phyloP scores from a whole-genome alignment of 2,888 invertebrate species.

The Drosophila anomelani region DNA sequence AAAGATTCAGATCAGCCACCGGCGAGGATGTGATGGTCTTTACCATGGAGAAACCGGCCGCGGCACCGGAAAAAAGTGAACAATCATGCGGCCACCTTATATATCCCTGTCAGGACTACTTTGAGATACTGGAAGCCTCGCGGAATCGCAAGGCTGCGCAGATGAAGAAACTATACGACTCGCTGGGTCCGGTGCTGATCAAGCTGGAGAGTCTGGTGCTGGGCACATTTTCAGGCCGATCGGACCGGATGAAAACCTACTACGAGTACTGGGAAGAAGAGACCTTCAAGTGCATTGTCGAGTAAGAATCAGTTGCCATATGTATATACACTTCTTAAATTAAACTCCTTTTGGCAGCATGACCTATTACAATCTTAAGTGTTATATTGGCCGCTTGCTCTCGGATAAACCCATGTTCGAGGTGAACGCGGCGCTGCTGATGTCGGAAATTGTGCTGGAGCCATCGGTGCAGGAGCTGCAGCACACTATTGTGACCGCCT shows the following conservation, averaged over 20 bases:
- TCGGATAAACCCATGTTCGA: slow-evolving; percentile 89
- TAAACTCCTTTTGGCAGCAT: slow-evolving; percentile 84
- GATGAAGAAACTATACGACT: slow-evolving; percentile 90
- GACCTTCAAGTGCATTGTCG: slow-evolving; percentile 89
- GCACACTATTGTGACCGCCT: slow-evolving; percentile 90
- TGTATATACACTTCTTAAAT: not conserved
- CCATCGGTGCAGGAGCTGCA: slow-evolving; percentile 92
- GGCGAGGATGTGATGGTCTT: slow-evolving; percentile 52
- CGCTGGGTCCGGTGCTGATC: slow-evolving; percentile 92
- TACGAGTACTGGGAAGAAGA: slow-evolving; percentile 93
- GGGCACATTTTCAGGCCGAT: slow-evolving; percentile 91
- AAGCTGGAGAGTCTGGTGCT: slow-evolving; percentile 94
- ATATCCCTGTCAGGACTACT: slow-evolving; percentile 86
- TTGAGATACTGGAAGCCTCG: slow-evolving; percentile 89
- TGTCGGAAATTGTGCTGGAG: slow-evolving; percentile 90
- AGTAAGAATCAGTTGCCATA: slow-evolving; percentile 82
- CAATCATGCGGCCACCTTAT: slow-evolving; percentile 65
- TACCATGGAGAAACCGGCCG: slow-evolving; percentile 32
- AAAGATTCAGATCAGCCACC: slow-evolving; percentile 45
- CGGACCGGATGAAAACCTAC: slow-evolving; percentile 90
- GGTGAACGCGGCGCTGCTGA: slow-evolving; percentile 90
- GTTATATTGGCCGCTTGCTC: slow-evolving; percentile 87
- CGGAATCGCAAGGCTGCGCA: slow-evolving; percentile 89
- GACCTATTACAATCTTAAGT: slow-evolving; percentile 89
- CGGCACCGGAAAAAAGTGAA: slow-evolving; percentile 36